Conservation (phyloP, 2,113 vertebrate genomes). For the Excalfactoria chinensis region DNA sequence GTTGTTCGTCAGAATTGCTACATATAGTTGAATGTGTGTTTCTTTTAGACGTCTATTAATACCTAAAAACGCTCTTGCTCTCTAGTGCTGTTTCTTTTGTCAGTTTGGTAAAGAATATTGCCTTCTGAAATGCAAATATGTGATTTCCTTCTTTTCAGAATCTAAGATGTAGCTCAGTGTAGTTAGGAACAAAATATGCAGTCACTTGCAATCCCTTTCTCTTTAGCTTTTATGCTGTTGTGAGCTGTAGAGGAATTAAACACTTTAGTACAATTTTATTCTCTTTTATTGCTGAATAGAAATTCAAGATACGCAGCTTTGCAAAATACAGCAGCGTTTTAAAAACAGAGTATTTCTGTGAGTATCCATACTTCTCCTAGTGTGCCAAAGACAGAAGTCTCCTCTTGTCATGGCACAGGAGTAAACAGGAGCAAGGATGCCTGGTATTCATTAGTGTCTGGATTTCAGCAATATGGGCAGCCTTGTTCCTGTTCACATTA, state of each 20-base stretch:
- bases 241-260: not conserved
- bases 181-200: not conserved
- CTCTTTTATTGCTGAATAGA: not conserved
- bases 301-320: not conserved
- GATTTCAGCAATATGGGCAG: not conserved
- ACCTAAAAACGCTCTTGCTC: not conserved
- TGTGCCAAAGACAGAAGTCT: not conserved
- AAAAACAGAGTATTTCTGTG: not conserved
- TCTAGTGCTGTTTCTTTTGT: not conserved
- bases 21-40: not conserved
- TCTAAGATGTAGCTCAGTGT: not conserved
- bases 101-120: not conserved
- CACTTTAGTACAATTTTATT: not conserved
- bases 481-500: not conserved
- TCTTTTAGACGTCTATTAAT: not conserved
- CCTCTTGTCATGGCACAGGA: not conserved
- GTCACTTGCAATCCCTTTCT: not conserved
- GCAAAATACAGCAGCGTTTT: not conserved
- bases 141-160: not conserved
- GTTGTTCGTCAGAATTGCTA: not conserved
- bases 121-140: not conserved
- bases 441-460: not conserved
- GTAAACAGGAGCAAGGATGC: not conserved
- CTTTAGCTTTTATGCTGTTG: not conserved
- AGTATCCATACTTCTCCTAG: rapidly evolving